Conservation (phyloP, 2,797 vertebrate genomes). For the Sebastiscus albofasciatus region DNA sequence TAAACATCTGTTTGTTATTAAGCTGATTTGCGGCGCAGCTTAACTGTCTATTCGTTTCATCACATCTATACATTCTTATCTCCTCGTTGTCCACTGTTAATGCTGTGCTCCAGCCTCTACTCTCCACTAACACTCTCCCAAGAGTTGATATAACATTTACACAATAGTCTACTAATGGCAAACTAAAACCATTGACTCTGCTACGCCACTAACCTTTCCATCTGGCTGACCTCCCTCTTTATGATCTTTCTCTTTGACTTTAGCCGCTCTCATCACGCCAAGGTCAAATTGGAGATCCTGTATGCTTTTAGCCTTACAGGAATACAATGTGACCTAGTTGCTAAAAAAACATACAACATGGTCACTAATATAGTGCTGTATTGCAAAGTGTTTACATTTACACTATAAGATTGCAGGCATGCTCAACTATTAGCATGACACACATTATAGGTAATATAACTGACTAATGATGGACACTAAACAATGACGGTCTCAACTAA, state of each 20-base stretch:
- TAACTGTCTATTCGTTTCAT: constrained; percentile 24
- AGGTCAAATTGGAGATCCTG: constrained; percentile 45
- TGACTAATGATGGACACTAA: constrained; percentile 33
- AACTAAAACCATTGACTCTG: constrained; percentile 47
- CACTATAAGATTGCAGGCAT: constrained; percentile 4
- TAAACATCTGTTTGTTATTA: constrained; percentile 36
- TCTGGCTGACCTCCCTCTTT: constrained; percentile 58
- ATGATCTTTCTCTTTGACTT: constrained; percentile 37
- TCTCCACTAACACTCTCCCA: constrained; percentile 31
- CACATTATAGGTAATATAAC: constrained; percentile 10
- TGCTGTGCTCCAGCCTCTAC: constrained; percentile 15
- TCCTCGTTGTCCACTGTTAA: constrained; percentile 11
- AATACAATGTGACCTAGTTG: constrained; percentile 36
- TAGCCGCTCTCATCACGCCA: constrained; percentile 22
- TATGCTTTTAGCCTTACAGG: constrained; percentile 34
- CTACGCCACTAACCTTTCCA: constrained; percentile 55
- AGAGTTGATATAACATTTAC: constrained; percentile 32
- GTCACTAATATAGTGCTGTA: constrained; percentile 21
- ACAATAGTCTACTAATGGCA: constrained; percentile 34
- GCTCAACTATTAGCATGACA: constrained; percentile 16
- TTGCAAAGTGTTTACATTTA: constrained; percentile 16
- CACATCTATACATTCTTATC: constrained; percentile 29
- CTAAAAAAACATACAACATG: constrained; percentile 22
- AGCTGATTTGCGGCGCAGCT: constrained; percentile 23
- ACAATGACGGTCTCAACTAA: constrained; percentile 53